Base-by-base conservation (phyloP, 2,888 invertebrate genomes). In the Cynaeus angustus region DNA sequence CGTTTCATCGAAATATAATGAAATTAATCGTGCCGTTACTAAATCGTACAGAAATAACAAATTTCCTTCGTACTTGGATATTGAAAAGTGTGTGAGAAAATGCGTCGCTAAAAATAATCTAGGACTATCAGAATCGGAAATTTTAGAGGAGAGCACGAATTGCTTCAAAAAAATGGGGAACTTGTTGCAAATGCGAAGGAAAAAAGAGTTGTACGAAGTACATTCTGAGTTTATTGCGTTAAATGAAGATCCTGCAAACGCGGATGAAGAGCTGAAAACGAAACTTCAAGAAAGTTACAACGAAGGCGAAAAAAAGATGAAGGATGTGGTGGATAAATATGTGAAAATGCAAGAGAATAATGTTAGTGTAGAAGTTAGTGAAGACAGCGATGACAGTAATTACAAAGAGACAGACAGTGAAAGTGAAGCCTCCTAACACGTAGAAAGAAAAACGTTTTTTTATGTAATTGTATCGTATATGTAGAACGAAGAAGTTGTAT, bases 121-220 rank as follows among this genome's bases (percentile, higher is more conserved):
- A 41, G 43, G 74, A n/a, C 64, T 80, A 26, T 70, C 75, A 1
- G 79, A 81, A 38, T 53, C 45, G 13, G 74, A 76, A 52, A 75
- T 82, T 9, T 79, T 79, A 61, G 43, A 30, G 10, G 83, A 83
- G 70, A 79, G 80, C 77, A 73, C 73, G 73, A 10, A 9, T 4
- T 83, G 82, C 72, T 83, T 84, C 64, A 77, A 79, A 73, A 77
- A 79, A 55, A 73, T 84, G 45, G 84, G 83, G 1, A 77, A 78
- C 58, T 73, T 82, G 13, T 55, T 83, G 26, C 83, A 83, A 71
- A 77, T 72, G 46, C 73, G 81, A 50, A 71, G 84, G 8, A 77
- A 80, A 67, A 72, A 77, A 16, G 83, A 83, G 62, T 70, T 83
- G 50, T 81, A 80, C 41, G 79, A 79, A 46, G 70, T 77, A 3